These are phyloP conservation scores for Paraplagusia blochii DNA, from an alignment of 2,113 vertebrate genomes.

Conservation along the genomic window DNA sequence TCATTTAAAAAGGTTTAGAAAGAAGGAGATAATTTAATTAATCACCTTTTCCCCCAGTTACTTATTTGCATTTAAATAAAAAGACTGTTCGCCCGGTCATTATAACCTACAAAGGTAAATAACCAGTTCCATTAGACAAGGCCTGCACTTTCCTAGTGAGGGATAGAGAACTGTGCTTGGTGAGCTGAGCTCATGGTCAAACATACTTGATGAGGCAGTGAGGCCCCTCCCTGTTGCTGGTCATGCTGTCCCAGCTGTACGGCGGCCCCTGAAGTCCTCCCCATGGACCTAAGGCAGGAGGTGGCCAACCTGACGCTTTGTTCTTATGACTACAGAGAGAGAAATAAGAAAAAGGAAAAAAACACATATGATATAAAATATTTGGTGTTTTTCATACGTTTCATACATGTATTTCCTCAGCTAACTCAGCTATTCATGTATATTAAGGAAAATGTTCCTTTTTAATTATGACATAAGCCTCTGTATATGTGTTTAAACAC, in stretches of 20 bases:
- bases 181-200: neutral
- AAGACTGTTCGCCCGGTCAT: neutral
- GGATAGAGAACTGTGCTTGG: no score
- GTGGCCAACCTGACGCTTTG: conserved; percentile 92
- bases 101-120: neutral
- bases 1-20: no score
- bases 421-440: no score
- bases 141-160: neutral
- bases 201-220: conserved; percentile 90
- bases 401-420: no score
- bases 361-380: no score
- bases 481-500: no score
- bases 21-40: no score
- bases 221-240: conserved; percentile 80
- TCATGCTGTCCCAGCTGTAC: conserved; percentile 94
- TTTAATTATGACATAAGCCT: no score
- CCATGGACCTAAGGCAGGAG: conserved; percentile 87
- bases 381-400: no score
- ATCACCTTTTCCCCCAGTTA: no score
- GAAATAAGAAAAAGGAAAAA: conserved; percentile 7
- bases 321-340: conserved; percentile 83
- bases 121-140: neutral
- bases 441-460: no score
- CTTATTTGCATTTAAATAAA: no score
- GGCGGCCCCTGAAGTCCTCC: conserved; percentile 86